These are phyloP conservation scores for Standfussiana lucernea DNA, from an alignment of 2,888 invertebrate genomes.

Conservation along the genomic window DNA sequence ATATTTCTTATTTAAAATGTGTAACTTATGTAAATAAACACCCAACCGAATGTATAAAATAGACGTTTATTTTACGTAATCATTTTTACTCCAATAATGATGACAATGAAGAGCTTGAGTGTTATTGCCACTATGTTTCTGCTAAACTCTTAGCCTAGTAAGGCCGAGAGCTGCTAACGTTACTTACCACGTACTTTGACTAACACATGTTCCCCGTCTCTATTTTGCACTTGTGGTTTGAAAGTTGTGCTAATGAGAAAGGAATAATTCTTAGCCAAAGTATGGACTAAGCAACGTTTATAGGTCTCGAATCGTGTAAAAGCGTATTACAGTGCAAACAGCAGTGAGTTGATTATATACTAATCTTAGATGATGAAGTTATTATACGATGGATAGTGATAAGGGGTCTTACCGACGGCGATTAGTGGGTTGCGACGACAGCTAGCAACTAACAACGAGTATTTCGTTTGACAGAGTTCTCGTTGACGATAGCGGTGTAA, in stretches of 20 bases:
- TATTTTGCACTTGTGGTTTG: background rate
- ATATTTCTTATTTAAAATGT: constrained; percentile 2
- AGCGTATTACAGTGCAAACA: background rate
- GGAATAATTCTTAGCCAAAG: background rate
- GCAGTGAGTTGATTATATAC: background rate
- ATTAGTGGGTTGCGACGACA: too few relatives aligned
- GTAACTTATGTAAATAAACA: constrained; percentile 36
- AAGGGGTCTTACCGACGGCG: background rate
- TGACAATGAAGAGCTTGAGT: background rate
- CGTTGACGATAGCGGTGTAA: too few relatives aligned
- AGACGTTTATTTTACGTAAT: constrained; percentile 5
- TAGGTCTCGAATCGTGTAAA: background rate
- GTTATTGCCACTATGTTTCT: background rate
- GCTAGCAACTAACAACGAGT: too few relatives aligned
- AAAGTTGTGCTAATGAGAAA: background rate
- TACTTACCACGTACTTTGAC: background rate
- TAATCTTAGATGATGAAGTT: background rate
- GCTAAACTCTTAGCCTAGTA: background rate
- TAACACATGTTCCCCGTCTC: background rate
- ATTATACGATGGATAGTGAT: background rate
- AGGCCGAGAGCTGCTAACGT: background rate
- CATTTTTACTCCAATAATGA: background rate
- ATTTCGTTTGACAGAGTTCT: too few relatives aligned
- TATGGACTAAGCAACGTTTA: background rate
- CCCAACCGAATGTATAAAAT: constrained; percentile 10